Percentiles rank a stretch among this genome's conserved stretches.
phyloP scores from a whole-genome alignment of 2,888 invertebrate species.

The Watsonalla cultraria region DNA sequence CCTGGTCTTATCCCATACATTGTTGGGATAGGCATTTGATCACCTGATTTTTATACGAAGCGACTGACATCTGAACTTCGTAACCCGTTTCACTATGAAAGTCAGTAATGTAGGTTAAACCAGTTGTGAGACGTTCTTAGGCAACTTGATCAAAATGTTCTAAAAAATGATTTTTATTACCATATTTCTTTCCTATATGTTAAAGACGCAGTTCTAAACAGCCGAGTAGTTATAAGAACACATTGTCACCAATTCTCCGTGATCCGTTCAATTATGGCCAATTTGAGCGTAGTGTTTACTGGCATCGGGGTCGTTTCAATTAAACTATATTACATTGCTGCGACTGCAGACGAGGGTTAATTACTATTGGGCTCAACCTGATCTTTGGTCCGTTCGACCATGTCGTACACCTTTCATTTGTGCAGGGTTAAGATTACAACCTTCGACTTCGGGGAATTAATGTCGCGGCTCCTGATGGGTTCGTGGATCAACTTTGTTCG shows the following conservation, averaged over 20 bases:
- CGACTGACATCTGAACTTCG: no score
- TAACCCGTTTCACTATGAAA: no score
- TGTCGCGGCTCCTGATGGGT: not conserved
- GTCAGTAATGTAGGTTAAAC: no score
- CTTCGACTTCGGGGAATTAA: not conserved
- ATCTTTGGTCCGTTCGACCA: constrained; percentile 62
- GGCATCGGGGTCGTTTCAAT: constrained; percentile 68
- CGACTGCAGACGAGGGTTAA: constrained; percentile 60
- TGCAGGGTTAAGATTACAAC: constrained; percentile 22
- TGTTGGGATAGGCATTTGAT: no score
- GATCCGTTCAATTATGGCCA: constrained; percentile 46
- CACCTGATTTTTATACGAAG: no score
- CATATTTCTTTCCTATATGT: no score
- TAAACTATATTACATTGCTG: constrained; percentile 74
- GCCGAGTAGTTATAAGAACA: not conserved
- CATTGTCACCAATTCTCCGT: constrained; percentile 30
- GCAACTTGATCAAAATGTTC: no score
- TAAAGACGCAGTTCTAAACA: not conserved
- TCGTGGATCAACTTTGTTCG: no score
- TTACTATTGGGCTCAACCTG: constrained; percentile 65
- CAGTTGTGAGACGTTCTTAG: no score
- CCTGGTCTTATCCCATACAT: no score
- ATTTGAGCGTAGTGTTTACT: constrained; percentile 34
- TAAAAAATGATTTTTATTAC: no score
- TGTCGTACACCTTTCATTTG: constrained; percentile 68